These are phyloP conservation scores for Hypomecis atomaria DNA, from an alignment of 2,888 invertebrate genomes.

Conservation along the genomic window DNA sequence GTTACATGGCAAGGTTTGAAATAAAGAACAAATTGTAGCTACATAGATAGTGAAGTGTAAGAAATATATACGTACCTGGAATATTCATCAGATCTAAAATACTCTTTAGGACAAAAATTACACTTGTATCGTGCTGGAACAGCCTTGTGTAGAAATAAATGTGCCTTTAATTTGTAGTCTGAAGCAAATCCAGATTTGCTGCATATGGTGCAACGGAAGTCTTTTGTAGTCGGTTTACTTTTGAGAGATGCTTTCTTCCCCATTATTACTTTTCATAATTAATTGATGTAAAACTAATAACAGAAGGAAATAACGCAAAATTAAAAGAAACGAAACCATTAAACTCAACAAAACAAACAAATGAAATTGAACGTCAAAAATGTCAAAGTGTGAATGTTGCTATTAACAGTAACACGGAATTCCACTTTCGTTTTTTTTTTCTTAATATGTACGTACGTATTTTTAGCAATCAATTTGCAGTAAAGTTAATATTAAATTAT, in stretches of 20 bases:
- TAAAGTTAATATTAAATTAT: no score
- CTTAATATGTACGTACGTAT: no score
- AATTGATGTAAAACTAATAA: conserved; percentile 17
- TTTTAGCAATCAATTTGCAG: no score
- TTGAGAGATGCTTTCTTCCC: conserved; percentile 24
- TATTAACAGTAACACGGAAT: no score
- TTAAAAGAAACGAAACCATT: conserved; percentile 10
- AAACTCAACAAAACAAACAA: not conserved
- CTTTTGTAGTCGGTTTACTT: conserved; percentile 34
- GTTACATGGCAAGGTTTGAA: no score
- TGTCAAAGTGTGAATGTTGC: no score
- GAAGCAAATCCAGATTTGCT: conserved; percentile 53
- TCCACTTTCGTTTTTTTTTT: no score
- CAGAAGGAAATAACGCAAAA: conserved; percentile 19
- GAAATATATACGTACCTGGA: conserved; percentile 4
- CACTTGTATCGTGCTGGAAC: conserved; percentile 59
- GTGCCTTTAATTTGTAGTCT: conserved; percentile 52
- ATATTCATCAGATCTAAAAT: conserved; percentile 60
- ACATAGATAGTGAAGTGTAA: not conserved
- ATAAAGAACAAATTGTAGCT: not conserved
- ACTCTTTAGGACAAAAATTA: conserved; percentile 57
- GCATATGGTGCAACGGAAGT: conserved; percentile 56
- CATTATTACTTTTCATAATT: conserved; percentile 15
- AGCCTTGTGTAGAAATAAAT: conserved; percentile 60
- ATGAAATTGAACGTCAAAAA: no score